Evolutionary conservation across 1,140 invertebrate genomes (phyloP).

Genomic region (Drosophila sulfurigaster): DNA sequence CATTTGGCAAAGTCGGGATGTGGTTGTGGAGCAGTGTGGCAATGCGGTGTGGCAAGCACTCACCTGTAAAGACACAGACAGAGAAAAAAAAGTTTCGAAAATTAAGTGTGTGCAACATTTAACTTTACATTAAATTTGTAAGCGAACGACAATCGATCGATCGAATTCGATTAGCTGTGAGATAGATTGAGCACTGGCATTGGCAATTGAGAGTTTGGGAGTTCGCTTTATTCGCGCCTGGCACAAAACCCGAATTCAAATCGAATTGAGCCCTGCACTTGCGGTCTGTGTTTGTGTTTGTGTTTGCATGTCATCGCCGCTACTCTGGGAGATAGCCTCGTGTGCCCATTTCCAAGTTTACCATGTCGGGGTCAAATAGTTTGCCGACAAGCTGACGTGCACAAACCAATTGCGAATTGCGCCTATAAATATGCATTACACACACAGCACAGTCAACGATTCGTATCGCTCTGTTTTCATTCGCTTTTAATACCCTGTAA

Average conservation of each 20-base stretch:
- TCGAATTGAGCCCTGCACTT: constrained; percentile 7
- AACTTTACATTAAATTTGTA: not conserved
- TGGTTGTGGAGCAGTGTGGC: constrained; percentile 34
- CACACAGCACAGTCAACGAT: constrained; percentile 14
- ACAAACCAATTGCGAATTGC: constrained; percentile 65
- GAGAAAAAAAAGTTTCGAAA: constrained; percentile 3
- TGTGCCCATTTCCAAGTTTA: constrained; percentile 79
- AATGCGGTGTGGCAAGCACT: constrained; percentile 53
- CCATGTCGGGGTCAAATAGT: constrained; percentile 80
- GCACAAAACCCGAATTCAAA: constrained; percentile 31
- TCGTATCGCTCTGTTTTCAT: constrained; percentile 37
- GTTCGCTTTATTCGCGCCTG: constrained; percentile 44
- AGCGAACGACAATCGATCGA: too few relatives aligned
- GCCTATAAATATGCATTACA: constrained; percentile 65
- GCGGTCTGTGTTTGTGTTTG: too few relatives aligned
- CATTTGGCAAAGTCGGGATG: constrained; percentile 44
- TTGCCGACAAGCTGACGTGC: constrained; percentile 67
- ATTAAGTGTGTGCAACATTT: constrained; percentile 47
- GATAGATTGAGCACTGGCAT: constrained; percentile 30
- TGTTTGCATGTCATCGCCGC: constrained; percentile 42
- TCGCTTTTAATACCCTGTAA: constrained; percentile 16
- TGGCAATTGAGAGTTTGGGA: constrained; percentile 37
- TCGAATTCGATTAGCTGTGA: constrained; percentile 16
- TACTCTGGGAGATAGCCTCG: constrained; percentile 62
- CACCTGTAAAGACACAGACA: constrained; percentile 51